A percentile compares a stretch with the other conserved stretches of the same genome.
Evolutionary conservation across 2,113 vertebrate genomes (phyloP).

Genomic region (Promerops cafer): DNA sequence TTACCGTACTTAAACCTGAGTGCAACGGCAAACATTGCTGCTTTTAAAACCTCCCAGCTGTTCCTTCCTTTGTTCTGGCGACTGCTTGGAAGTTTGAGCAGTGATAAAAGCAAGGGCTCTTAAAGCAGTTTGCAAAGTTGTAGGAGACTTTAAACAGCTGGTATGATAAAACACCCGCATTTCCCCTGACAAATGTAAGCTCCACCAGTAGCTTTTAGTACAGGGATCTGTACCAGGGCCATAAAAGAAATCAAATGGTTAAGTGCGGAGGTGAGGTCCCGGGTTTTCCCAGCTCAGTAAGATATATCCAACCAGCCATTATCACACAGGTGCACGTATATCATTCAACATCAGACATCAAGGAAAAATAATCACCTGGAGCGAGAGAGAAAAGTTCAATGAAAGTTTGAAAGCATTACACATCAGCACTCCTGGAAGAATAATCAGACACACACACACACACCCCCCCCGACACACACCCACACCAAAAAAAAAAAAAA

Average conservation of each 20-base stretch:
- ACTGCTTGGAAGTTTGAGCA: slow-evolving; percentile 40
- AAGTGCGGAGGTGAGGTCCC: slow-evolving; percentile 8
- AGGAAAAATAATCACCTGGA: slow-evolving; percentile 6
- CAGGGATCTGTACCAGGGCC: slow-evolving; percentile 2
- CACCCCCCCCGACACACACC: too few relatives aligned
- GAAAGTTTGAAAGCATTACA: slow-evolving; percentile 59
- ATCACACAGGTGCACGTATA: slow-evolving; percentile 4
- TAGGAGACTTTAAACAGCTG: slow-evolving; percentile 67
- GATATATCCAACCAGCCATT: slow-evolving; percentile 17
- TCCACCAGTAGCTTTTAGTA: slow-evolving; percentile 55
- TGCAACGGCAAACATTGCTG: background rate
- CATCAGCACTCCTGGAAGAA: slow-evolving; percentile 48
- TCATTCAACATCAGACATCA: slow-evolving; percentile 39
- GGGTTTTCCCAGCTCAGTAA: slow-evolving; percentile 25
- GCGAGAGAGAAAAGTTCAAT: slow-evolving; percentile 57
- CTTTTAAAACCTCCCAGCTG: slow-evolving; percentile 54
- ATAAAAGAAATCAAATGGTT: slow-evolving; percentile 24
- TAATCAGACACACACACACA: slow-evolving; percentile 18
- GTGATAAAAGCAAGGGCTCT: slow-evolving; percentile 56
- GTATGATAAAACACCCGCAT: slow-evolving; percentile 56
- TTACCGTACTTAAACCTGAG: slow-evolving; percentile 16
- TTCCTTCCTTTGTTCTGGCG: slow-evolving; percentile 37
- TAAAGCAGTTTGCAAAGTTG: slow-evolving; percentile 44
- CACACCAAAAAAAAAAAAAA: background rate
- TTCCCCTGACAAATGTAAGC: slow-evolving; percentile 60